Evolutionary conservation across 2,113 vertebrate genomes (phyloP).

Genomic region (Trachemys scripta): DNA sequence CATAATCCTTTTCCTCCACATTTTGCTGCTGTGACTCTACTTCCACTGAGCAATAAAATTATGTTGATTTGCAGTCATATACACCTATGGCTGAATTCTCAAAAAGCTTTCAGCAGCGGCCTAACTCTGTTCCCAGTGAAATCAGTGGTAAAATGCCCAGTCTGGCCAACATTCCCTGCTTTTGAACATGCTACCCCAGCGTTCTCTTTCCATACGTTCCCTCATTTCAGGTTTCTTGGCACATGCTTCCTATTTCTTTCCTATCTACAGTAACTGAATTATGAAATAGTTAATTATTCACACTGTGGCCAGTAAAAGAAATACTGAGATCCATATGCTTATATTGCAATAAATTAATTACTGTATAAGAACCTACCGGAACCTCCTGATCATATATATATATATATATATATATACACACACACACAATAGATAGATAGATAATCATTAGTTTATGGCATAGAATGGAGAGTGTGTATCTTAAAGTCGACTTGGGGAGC

Average conservation of each 20-base stretch:
- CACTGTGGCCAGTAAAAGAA: background rate
- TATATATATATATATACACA: too few relatives aligned
- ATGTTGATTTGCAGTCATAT: background rate
- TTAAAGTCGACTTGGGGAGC: background rate
- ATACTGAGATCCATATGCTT: background rate
- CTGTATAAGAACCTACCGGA: background rate
- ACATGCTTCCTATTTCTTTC: background rate
- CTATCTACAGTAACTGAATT: background rate
- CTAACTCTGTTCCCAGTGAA: background rate
- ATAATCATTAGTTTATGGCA: too few relatives aligned
- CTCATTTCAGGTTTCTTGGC: background rate
- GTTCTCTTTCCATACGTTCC: background rate
- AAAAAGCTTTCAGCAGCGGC: background rate
- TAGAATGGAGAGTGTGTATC: background rate
- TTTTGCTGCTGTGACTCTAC: background rate
- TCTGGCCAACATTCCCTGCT: background rate
- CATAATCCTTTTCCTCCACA: slow-evolving; percentile 28
- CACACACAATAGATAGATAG: background rate
- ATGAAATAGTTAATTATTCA: background rate
- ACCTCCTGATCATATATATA: background rate
- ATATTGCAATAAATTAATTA: background rate
- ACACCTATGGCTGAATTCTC: background rate
- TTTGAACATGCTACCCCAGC: background rate
- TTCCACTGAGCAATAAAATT: background rate
- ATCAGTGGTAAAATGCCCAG: background rate